Conservation (phyloP, 1,140 invertebrate genomes). For the Alviniconcha marisindica region DNA sequence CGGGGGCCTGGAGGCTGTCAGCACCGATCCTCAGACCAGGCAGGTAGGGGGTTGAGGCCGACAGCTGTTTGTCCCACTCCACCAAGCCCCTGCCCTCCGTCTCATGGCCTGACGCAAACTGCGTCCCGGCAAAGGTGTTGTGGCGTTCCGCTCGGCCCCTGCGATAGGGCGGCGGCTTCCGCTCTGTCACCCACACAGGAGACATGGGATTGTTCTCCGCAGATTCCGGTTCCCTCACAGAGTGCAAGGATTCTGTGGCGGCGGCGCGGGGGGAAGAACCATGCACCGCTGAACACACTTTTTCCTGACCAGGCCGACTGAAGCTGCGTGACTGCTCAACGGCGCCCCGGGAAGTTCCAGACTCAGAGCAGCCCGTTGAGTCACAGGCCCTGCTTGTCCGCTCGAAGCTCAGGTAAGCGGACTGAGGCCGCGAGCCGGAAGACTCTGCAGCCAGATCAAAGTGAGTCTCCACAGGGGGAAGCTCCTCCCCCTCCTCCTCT, state of each 20-base stretch:
- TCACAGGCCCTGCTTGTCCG: conserved; percentile 22
- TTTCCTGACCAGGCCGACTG: neutral
- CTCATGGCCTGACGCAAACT: conserved; percentile 3
- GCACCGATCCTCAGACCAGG: neutral
- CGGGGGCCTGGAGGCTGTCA: neutral
- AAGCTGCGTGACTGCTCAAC: conserved; percentile 5
- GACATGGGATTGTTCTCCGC: conserved; percentile 41
- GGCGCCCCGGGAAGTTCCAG: neutral
- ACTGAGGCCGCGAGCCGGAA: neutral
- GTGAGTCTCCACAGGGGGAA: conserved; percentile 62
- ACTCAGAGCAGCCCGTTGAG: neutral
- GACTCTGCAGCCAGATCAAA: conserved; percentile 52
- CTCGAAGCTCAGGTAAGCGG: conserved; percentile 47
- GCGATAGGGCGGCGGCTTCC: neutral
- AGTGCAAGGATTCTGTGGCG: neutral
- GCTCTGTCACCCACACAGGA: neutral
- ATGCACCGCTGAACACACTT: no score
- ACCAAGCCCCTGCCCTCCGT: conserved; percentile 30
- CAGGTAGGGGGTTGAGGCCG: conserved; percentile 24
- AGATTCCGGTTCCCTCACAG: neutral
- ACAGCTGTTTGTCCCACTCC: conserved; percentile 31
- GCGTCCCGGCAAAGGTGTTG: conserved; percentile 24
- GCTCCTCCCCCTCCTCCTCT: conserved; percentile 35
- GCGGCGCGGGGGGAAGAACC: no score
- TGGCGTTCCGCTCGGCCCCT: conserved; percentile 22